phyloP scores from a whole-genome alignment of 2,113 vertebrate genomes.

The Loxodonta africana region DNA sequence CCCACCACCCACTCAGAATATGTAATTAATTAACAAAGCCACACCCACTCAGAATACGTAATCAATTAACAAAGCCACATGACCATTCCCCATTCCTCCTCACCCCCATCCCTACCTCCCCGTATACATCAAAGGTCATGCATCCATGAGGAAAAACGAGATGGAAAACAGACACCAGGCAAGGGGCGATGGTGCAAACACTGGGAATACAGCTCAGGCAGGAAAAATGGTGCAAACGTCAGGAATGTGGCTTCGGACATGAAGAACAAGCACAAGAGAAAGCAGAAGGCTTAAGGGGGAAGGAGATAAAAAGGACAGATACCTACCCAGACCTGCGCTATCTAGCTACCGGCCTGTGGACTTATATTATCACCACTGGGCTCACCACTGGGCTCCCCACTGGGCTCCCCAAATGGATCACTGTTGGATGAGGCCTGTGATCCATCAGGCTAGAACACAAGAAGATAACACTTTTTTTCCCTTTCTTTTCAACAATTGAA shows the following conservation, averaged over 20 bases:
- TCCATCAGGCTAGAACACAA: conserved; percentile 96
- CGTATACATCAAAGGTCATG: conserved; percentile 77
- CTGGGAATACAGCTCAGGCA: conserved; percentile 78
- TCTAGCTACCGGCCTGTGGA: conserved; percentile 99
- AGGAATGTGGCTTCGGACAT: not conserved
- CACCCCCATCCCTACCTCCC: not conserved
- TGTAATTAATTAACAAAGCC: not conserved
- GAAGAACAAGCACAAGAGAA: conserved; percentile 66
- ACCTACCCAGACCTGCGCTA: conserved; percentile 99
- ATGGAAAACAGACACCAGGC: conserved; percentile 44
- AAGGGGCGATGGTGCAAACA: not conserved
- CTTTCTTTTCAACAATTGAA: conserved; percentile 84
- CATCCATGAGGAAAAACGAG: conserved; percentile 64
- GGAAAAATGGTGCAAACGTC: not conserved
- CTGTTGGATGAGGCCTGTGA: conserved; percentile 98
- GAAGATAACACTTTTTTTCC: conserved; percentile 90
- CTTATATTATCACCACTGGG: conserved; percentile 95
- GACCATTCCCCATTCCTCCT: not conserved
- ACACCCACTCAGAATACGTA: not conserved
- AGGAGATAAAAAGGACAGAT: conserved; percentile 92
- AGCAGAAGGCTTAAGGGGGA: conserved; percentile 79
- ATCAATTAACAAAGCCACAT: not conserved
- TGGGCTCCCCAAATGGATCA: conserved; percentile 95
- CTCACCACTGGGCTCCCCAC: conserved; percentile 91
- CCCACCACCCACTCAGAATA: not conserved